These are phyloP conservation scores for Acipenser transmontanus DNA, from an alignment of 2,797 vertebrate genomes.

Conservation along the genomic window DNA sequence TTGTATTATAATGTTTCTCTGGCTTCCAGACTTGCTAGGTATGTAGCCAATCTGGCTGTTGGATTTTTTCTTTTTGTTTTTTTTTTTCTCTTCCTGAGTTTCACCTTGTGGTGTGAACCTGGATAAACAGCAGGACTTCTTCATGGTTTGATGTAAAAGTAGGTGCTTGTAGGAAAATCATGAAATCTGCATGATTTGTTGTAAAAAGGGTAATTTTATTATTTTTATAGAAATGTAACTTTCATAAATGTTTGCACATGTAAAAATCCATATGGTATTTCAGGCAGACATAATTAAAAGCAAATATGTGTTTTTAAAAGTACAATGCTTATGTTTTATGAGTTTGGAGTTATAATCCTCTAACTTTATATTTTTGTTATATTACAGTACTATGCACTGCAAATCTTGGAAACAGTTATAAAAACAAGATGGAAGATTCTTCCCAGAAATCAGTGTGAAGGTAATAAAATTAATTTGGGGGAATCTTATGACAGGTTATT, in stretches of 20 bases:
- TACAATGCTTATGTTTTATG: conserved; percentile 21
- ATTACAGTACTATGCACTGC: conserved; percentile 98
- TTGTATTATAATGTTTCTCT: conserved; percentile 14
- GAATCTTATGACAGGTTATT: no score
- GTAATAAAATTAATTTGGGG: conserved; percentile 46
- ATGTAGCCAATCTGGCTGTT: conserved; percentile 23
- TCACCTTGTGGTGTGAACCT: conserved; percentile 81
- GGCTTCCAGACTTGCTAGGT: conserved; percentile 20
- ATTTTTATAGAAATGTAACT: conserved; percentile 54
- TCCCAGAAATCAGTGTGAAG: conserved; percentile 93
- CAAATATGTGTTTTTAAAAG: conserved; percentile 25
- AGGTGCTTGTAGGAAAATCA: conserved; percentile 52
- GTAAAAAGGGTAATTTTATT: conserved; percentile 57
- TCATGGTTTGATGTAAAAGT: conserved; percentile 60
- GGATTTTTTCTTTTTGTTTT: conserved; percentile 26
- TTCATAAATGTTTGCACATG: conserved; percentile 46
- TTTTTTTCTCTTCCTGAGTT: conserved; percentile 41
- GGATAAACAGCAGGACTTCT: conserved; percentile 86
- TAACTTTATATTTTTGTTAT: conserved; percentile 56
- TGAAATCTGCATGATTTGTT: conserved; percentile 82
- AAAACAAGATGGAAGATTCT: conserved; percentile 99
- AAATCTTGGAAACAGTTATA: conserved; percentile 97
- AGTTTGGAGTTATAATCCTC: conserved; percentile 30
- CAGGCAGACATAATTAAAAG: conserved; percentile 52
- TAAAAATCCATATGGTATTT: conserved; percentile 29